phyloP scores from a whole-genome alignment of 1,140 invertebrate genomes.

The Drosophila athabasca region DNA sequence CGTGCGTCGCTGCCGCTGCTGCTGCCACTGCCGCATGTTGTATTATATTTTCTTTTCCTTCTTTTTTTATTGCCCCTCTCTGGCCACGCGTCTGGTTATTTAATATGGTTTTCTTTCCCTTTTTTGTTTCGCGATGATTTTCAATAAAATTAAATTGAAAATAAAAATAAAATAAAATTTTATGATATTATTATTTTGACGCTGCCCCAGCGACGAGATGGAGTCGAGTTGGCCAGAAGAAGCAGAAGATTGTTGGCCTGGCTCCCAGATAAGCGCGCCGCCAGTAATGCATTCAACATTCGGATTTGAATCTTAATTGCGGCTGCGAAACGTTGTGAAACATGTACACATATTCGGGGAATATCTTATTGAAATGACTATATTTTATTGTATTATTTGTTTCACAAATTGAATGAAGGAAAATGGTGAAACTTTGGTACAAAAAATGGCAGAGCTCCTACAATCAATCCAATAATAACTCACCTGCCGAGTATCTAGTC shows the following conservation, averaged over 20 bases:
- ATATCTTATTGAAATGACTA: constrained; percentile 44
- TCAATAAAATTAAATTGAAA: constrained; percentile 82
- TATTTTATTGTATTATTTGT: constrained; percentile 18
- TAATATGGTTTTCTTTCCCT: constrained; percentile 43
- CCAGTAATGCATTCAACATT: constrained; percentile 38
- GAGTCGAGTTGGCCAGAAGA: constrained; percentile 26
- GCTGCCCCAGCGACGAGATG: constrained; percentile 35
- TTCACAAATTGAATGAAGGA: not conserved
- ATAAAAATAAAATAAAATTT: constrained; percentile 83
- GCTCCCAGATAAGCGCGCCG: constrained; percentile 33
- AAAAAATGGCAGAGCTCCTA: no score
- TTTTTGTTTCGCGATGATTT: constrained; percentile 66
- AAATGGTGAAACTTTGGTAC: no score
- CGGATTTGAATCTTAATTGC: constrained; percentile 46
- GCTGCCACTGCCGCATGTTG: constrained; percentile 52
- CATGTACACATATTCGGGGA: constrained; percentile 14
- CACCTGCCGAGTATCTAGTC: no score
- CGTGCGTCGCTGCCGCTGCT: constrained; percentile 39
- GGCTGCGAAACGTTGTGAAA: constrained; percentile 19
- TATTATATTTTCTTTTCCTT: constrained; percentile 66
- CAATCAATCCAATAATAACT: no score
- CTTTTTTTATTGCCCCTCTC: constrained; percentile 45
- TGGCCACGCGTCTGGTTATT: constrained; percentile 69
- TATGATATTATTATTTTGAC: constrained; percentile 81
- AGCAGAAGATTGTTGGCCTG: constrained; percentile 35